Evolutionary conservation across 2,888 invertebrate species (phyloP), one percentile per base, ranked within the genome.

Genomic region (Bombyx huttoni): DNA sequence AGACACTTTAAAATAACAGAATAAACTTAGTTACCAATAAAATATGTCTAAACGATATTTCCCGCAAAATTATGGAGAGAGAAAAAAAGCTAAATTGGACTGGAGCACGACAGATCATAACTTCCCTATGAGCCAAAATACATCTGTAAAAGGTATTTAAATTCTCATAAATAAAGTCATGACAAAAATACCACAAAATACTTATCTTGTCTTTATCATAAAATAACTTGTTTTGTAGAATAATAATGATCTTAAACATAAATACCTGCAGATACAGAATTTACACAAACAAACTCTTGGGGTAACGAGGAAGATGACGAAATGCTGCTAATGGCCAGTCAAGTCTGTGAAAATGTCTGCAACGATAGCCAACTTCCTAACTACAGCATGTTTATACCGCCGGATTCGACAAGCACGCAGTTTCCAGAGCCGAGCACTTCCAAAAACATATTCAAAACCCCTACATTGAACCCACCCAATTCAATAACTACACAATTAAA

Each of bases 291-390:
- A 35, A 73, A 79, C 52, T 75, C 63, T 51, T 89, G 89, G 89
- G 89, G 83, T 10, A 87, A 89, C 54, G 89, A 88, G 47, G 80
- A 78, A 63, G 88, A 89, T 34, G 88, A 89, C 48, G 86, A 88
- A 62, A 82, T 89, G 45, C 67, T 89, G 0, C 69, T 89, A 9
- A 65, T 87, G 59, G 89, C 86, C 0, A 89, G 88, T 54, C 89
- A 89, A 58, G 89, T 78, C 0, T 88, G 84, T 56, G 89, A 89
- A 55, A 70, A 86, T 34, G 83, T 71, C 0, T 81, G 73, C 46
- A 70, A 68, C 46, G 68, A 75, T 47, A 70, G 74, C 54, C 59
- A 64, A 1, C 55, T 89, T 33, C 80, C 85, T 6, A 70, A 86
- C 58, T 89, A 86, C 57, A 80, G 75, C 54, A 55, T 79, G 35